These are phyloP conservation scores for Motacilla alba DNA, from an alignment of 2,113 vertebrate species.

Conservation along the genomic window DNA sequence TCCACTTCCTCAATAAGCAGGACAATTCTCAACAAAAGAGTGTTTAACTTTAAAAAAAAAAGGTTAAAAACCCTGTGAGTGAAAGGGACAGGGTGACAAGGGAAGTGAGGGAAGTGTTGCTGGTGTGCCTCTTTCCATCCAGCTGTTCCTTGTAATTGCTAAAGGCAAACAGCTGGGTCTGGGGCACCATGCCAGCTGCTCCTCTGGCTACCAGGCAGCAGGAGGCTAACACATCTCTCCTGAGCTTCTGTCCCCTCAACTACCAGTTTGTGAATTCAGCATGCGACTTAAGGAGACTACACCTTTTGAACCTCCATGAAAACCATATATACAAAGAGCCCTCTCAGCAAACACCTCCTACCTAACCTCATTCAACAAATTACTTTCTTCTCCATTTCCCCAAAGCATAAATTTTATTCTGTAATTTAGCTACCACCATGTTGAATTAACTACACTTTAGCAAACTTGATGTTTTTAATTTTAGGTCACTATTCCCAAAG, in stretches of 20 bases:
- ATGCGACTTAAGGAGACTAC: neutral
- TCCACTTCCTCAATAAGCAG: neutral
- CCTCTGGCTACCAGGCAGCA: neutral
- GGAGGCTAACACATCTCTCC: neutral
- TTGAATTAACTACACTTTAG: neutral
- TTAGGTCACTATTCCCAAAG: neutral
- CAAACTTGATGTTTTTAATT: neutral
- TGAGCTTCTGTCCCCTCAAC: neutral
- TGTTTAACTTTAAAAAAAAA: neutral
- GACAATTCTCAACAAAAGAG: neutral
- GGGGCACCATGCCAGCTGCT: neutral
- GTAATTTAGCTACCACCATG: neutral
- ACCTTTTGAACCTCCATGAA: neutral
- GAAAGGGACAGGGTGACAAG: neutral
- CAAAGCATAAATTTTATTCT: neutral
- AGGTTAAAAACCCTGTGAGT: neutral
- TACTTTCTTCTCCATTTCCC: neutral
- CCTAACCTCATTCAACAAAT: neutral
- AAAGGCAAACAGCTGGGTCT: neutral
- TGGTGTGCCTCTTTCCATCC: neutral
- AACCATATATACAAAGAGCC: neutral
- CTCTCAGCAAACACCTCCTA: neutral
- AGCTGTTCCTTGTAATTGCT: neutral
- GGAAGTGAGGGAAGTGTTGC: neutral
- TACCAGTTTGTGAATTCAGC: neutral